Percentiles rank a stretch among this genome's conserved stretches.
These are phyloP conservation scores for Calliopsis andreniformis DNA, from an alignment of 1,140 invertebrate genomes.

Conservation along the genomic window DNA sequence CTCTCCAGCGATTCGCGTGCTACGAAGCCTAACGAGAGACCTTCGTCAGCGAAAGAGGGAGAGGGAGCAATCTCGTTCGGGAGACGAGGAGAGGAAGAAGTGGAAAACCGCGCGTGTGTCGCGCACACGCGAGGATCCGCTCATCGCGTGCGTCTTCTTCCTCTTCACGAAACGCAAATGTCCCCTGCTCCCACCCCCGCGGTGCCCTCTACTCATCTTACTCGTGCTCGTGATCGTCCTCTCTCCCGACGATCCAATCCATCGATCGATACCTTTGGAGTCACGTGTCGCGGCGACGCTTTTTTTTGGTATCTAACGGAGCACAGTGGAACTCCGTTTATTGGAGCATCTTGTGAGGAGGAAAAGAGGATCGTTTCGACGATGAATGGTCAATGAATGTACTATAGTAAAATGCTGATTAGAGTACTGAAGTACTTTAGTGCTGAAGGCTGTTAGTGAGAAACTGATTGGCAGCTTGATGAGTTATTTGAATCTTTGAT, in stretches of 20 bases:
- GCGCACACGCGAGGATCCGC: not conserved
- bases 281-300: not conserved
- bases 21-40: slow-evolving; percentile 56
- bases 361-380: too few relatives aligned
- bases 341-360: too few relatives aligned
- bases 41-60: slow-evolving; percentile 39
- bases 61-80: not conserved
- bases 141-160: not conserved
- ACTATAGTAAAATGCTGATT: too few relatives aligned
- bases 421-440: too few relatives aligned
- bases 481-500: too few relatives aligned
- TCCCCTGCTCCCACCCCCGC: not conserved
- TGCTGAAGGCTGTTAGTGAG: too few relatives aligned
- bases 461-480: too few relatives aligned
- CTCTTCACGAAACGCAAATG: slow-evolving; percentile 38
- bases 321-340: too few relatives aligned
- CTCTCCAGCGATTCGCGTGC: slow-evolving; percentile 53
- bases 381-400: not conserved
- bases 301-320: too few relatives aligned
- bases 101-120: slow-evolving; percentile 25
- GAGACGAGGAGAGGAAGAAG: slow-evolving; percentile 23
- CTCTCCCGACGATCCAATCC: slow-evolving; percentile 30
- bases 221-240: slow-evolving; percentile 33
- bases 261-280: slow-evolving; percentile 2
- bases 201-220: not conserved